Evolutionary conservation across 2,888 invertebrate genomes (phyloP).

Genomic region (Orchesellides sinensis): DNA sequence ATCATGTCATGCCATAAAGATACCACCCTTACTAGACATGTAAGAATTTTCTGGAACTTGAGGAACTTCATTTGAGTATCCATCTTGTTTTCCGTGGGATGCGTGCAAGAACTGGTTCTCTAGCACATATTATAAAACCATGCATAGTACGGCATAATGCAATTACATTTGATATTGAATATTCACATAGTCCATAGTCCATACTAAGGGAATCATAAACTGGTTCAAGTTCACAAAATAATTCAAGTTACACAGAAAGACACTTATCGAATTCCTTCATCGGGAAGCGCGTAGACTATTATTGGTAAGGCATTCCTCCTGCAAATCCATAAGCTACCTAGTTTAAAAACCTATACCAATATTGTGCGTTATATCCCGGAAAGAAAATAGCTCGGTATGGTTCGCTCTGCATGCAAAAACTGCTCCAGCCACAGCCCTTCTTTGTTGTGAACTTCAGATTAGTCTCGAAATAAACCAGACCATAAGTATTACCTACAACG

Average conservation of each 20-base stretch:
- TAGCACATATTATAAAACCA: background rate
- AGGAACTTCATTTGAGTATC: background rate
- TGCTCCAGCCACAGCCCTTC: constrained; percentile 43
- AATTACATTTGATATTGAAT: background rate
- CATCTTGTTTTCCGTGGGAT: background rate
- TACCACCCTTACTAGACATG: no score
- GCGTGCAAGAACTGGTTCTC: background rate
- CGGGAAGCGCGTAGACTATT: no score
- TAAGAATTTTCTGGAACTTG: background rate
- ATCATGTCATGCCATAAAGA: no score
- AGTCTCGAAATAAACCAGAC: constrained; percentile 27
- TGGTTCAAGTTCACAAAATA: constrained; percentile 46
- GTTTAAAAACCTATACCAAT: constrained; percentile 16
- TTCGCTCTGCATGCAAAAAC: constrained; percentile 39
- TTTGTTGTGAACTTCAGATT: constrained; percentile 42
- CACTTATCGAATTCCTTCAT: constrained; percentile 20
- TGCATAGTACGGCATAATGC: background rate
- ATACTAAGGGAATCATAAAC: background rate
- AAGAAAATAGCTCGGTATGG: background rate
- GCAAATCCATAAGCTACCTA: background rate
- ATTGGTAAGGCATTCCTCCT: background rate
- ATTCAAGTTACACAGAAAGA: background rate
- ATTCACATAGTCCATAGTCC: no score
- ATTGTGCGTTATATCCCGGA: background rate
- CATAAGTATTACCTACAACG: background rate